phyloP scores from a whole-genome alignment of 1,140 invertebrate genomes.

The Bombus sibiricus region DNA sequence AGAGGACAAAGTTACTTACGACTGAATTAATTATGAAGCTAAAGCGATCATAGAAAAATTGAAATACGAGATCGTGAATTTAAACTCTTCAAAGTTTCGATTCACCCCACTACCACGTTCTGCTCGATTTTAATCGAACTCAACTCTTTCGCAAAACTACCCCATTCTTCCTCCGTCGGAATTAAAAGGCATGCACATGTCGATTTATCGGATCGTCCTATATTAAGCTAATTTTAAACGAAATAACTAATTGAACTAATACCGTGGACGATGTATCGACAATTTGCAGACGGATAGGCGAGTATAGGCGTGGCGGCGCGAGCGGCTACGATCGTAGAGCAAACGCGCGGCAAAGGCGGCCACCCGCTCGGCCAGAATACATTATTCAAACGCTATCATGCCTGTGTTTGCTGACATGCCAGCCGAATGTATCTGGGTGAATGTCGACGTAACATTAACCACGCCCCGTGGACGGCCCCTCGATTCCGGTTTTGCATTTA shows the following conservation, averaged over 20 bases:
- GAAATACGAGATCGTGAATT: too few relatives aligned
- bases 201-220: too few relatives aligned
- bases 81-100: too few relatives aligned
- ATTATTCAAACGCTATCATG: slow-evolving; percentile 72
- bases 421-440: slow-evolving; percentile 71
- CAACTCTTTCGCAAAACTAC: neutral
- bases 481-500: slow-evolving; percentile 72
- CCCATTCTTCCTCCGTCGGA: neutral
- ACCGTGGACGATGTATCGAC: neutral
- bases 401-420: slow-evolving; percentile 72
- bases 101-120: too few relatives aligned
- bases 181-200: too few relatives aligned
- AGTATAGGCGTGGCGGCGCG: slow-evolving; percentile 63
- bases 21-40: too few relatives aligned
- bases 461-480: slow-evolving; percentile 65
- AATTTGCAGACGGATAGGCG: neutral
- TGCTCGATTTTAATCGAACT: too few relatives aligned
- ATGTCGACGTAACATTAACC: slow-evolving; percentile 69
- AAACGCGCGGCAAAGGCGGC: slow-evolving; percentile 54
- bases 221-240: neutral
- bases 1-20: too few relatives aligned
- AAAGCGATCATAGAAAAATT: too few relatives aligned
- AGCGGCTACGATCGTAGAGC: slow-evolving; percentile 14
- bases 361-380: slow-evolving; percentile 63
- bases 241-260: neutral